Base-by-base conservation (phyloP, 2,888 invertebrate genomes). In the Ochropleura plecta region DNA sequence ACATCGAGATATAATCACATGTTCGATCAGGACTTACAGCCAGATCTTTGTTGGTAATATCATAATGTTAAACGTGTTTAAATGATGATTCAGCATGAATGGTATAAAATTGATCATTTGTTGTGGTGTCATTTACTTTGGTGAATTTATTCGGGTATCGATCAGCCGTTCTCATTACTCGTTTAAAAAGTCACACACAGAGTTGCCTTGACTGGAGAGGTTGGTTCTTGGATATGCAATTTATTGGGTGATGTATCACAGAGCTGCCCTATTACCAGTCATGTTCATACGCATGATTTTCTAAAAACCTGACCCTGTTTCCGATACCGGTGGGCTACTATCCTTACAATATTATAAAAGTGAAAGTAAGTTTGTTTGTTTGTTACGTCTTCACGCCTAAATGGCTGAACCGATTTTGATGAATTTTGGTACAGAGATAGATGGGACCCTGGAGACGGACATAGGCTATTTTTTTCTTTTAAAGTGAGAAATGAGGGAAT, bases 181-280 rank as follows among this genome's bases (percentile, higher is more conserved):
- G 86, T 69, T 88, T 88, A 80, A 80, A 82, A 85, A 86, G 76
- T 86, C 89, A 69, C 88, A 88, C 84, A 78, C 86, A 70, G 69
- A 82, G 74, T 88, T 73, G 65, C 92, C 92, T 92, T 93, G 92
- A 91, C 84, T 91, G 71, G 80, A 86, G 86, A 88, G 76, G 88
- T 79, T 88, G 81, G 88, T 81, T 89, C 83, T 91, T 89, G 90
- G 86, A 86, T 89, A 88, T 86, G 85, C 89, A 91, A 93, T 93
- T 93, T 93, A 94, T 92, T 90, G 91, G 81, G 68, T 88, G 88
- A 91, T 90, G 89, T 86, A 91, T 92, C 91, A 90, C 89, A 88
- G 79, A 86, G 84, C 84, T 83, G 83, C 85, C 89, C 88, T 86
- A 87, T 90, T 91, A 87, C 86, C 86, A 91, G 85, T 82, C 82